Evolutionary conservation across 2,888 invertebrate genomes (phyloP), one percentile per base, ranked within the genome.

Genomic region (Lepeophtheirus nordmannii): DNA sequence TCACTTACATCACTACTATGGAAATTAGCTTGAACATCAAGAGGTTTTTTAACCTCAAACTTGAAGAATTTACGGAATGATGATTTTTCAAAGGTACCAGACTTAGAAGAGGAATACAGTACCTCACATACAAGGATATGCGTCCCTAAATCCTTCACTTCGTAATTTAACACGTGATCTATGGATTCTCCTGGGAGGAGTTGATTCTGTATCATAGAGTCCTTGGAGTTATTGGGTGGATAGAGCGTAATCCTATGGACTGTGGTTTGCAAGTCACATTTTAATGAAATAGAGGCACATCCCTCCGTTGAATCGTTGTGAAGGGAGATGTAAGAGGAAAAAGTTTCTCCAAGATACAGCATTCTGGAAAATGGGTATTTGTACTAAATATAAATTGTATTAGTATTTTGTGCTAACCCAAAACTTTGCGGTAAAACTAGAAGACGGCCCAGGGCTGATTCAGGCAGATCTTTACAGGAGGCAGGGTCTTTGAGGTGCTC

Each of bases 11-110:
- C 53, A 46, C 53, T 46, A 46, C 17, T 46, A 46, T 46, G 53
- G 77, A 97, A 91, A 75, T 97, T 96, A 0, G 97, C 97, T 79
- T 96, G 94, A 0, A 98, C 94, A 81, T 98, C 97, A 61, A 98
- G 79, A 3, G 97, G 97, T 75, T 97, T 97, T 72, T 93, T 82
- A 0, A 98, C 97, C 82, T 91, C 86, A 76, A 98, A 97, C 78
- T 96, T 97, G 76, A 97, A 98, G 76, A 93, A 96, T 76, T 97
- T 97, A 70, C 93, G 82, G 73, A 97, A 91, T 69, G 89, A 87
- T 74, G 88, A 85, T 40, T 84, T 79, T 70, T 87, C 84, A n/a
- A 5, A 3, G 8, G 53, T 46, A 30, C 30, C 30, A 20, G 77
- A 77, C 68, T 82, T 81, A 62, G 85, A 82, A 40, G 85, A 85